A percentile compares a stretch with the other conserved stretches of the same genome.
Evolutionary conservation across 2,113 vertebrate genomes (phyloP).

Genomic region (Atherinomorus stipes): DNA sequence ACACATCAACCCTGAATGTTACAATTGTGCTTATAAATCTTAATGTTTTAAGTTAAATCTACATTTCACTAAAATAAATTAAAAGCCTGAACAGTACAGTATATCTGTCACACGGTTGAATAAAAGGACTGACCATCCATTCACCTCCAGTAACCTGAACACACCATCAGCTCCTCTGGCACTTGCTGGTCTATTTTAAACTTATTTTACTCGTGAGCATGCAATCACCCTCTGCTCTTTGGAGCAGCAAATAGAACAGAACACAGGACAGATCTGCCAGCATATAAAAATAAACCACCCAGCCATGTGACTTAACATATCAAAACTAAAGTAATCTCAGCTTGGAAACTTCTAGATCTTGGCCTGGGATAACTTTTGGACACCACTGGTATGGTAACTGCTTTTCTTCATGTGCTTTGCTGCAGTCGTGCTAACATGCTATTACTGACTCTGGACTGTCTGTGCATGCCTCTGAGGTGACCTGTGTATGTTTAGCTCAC

Average conservation of each 20-base stretch:
- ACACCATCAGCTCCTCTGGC: conserved; percentile 4
- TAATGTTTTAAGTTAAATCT: too few species aligned
- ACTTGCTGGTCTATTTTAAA: conserved; percentile 74
- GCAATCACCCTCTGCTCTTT: neutral
- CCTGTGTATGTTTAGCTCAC: conserved; percentile 25
- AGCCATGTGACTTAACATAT: neutral
- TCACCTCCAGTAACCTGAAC: conserved; percentile 41
- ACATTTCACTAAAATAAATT: too few species aligned
- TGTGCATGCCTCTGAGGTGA: conserved; percentile 27
- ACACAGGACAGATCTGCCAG: conserved; percentile 25
- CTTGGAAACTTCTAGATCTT: conserved; percentile 4
- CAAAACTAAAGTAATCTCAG: neutral
- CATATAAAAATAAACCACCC: conserved; percentile 17
- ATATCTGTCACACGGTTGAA: neutral
- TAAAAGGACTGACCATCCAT: neutral
- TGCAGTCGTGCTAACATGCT: conserved; percentile 26
- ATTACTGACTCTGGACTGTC: neutral
- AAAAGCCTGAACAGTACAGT: too few species aligned
- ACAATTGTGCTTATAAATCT: too few species aligned
- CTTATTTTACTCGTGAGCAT: conserved; percentile 27
- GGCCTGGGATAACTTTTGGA: conserved; percentile 5
- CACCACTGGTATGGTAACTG: conserved; percentile 43
- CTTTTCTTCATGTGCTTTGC: conserved; percentile 26
- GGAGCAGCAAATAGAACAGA: conserved; percentile 28
- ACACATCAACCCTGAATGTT: too few species aligned